Conservation (phyloP, 2,797 vertebrate species). For the Urosaurus nigricauda region DNA sequence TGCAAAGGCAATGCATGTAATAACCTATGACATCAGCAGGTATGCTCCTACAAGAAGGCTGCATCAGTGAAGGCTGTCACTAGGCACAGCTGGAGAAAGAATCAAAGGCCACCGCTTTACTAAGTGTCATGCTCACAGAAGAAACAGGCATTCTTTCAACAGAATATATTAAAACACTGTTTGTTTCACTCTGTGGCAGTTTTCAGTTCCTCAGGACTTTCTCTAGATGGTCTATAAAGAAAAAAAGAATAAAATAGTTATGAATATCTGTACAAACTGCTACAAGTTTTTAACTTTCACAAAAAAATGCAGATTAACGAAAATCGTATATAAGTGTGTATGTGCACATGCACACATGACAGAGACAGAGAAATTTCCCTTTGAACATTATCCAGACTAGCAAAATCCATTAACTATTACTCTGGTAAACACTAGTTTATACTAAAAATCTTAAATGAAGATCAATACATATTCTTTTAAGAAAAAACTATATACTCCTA, state of each 20-base stretch:
- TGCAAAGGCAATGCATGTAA: constrained; percentile 43
- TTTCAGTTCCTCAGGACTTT: constrained; percentile 78
- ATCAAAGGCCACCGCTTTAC: constrained; percentile 57
- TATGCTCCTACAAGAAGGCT: constrained; percentile 35
- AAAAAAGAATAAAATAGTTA: constrained; percentile 1
- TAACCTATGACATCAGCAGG: constrained; percentile 45
- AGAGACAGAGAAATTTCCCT: not conserved
- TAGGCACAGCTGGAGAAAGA: constrained; percentile 49
- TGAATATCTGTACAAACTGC: not conserved
- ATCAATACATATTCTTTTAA: not conserved
- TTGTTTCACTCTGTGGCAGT: constrained; percentile 70
- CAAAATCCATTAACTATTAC: not conserved
- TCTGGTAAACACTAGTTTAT: not conserved
- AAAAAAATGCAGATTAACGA: not conserved
- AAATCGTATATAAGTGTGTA: not conserved
- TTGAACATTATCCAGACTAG: not conserved
- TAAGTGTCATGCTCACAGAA: constrained; percentile 51
- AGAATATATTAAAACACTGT: not conserved
- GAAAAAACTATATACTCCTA: not conserved
- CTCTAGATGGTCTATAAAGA: constrained; percentile 72
- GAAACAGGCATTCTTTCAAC: not conserved
- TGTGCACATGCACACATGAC: too few species aligned
- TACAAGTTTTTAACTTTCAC: accelerated
- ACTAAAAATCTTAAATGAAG: not conserved
- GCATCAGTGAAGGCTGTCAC: constrained; percentile 47